Percentiles rank a stretch among this genome's conserved stretches.
Evolutionary conservation across 64 coral and sea anemone species (phyloP).

Genomic region (Montipora cactus): DNA sequence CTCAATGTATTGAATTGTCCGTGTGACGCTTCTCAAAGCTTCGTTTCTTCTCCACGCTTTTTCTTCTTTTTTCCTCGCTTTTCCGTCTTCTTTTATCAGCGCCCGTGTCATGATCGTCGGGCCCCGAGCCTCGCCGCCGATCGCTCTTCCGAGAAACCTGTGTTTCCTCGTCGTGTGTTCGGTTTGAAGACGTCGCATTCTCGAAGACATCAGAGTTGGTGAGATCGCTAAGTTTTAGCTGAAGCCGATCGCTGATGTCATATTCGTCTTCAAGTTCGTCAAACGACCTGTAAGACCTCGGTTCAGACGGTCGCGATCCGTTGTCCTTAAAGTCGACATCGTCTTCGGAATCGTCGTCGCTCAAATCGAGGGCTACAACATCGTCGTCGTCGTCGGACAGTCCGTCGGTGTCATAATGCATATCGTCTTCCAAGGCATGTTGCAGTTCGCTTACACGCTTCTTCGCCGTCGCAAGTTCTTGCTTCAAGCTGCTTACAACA

Average conservation of each 20-base stretch:
- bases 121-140: constrained; percentile 17
- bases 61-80: constrained; percentile 25
- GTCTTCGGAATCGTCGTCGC: constrained; percentile 70
- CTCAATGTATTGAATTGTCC: constrained; percentile 11
- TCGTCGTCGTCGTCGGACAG: constrained; percentile 75
- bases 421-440: constrained; percentile 94
- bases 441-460: constrained; percentile 93
- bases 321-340: constrained; percentile 48
- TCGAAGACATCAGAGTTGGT: constrained; percentile 3
- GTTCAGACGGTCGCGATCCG: constrained; percentile 76
- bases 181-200: not conserved
- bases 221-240: constrained; percentile 36
- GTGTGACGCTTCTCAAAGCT: constrained; percentile 35
- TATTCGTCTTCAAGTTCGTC: constrained; percentile 91
- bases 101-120: constrained; percentile 31
- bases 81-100: constrained; percentile 6
- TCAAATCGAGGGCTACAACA: constrained; percentile 70
- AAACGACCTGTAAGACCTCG: constrained; percentile 90
- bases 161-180: not conserved
- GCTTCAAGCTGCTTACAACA: constrained; percentile 75
- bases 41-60: constrained; percentile 42
- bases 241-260: constrained; percentile 62
- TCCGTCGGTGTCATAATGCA: constrained; percentile 79
- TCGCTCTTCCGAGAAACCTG: not conserved
- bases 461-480: constrained; percentile 86